phyloP scores from a whole-genome alignment of 35 echinoderm and acorn worm genomes.

The Chiridota heheva region DNA sequence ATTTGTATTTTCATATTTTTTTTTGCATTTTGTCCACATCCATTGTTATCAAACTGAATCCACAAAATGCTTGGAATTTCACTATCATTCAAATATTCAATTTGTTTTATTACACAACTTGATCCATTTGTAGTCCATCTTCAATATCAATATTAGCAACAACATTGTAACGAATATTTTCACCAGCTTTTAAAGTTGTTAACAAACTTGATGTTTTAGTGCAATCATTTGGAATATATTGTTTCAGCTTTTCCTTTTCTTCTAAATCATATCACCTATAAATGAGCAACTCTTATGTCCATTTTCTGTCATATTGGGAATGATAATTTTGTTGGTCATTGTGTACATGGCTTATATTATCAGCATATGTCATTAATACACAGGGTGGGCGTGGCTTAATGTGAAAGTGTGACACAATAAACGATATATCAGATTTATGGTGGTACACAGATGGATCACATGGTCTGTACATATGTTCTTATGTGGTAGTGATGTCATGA shows the following conservation, averaged over 20 bases:
- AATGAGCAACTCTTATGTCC: too few relatives aligned
- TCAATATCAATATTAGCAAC: constrained; percentile 59
- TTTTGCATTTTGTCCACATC: constrained; percentile 5
- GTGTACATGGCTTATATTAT: too few relatives aligned
- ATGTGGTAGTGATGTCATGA: too few relatives aligned
- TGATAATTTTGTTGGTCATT: too few relatives aligned
- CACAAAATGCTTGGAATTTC: constrained; percentile 44
- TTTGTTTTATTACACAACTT: constrained; percentile 22
- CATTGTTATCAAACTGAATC: constrained; percentile 27
- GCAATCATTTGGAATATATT: not conserved
- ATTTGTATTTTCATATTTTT: constrained; percentile 23
- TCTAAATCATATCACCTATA: not conserved
- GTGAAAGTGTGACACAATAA: too few relatives aligned
- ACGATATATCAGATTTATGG: too few relatives aligned
- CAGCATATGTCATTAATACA: too few relatives aligned
- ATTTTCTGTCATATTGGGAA: too few relatives aligned
- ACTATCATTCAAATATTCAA: constrained; percentile 8
- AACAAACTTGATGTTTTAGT: constrained; percentile 28
- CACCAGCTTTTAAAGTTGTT: not conserved
- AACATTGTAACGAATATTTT: constrained; percentile 21
- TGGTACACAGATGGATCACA: too few relatives aligned
- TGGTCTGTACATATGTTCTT: too few relatives aligned
- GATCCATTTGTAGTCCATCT: constrained; percentile 55
- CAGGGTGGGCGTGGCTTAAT: too few relatives aligned
- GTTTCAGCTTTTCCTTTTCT: not conserved